Evolutionary conservation across 2,888 invertebrate species (phyloP).

Genomic region (Hydrotaea diabolus): DNA sequence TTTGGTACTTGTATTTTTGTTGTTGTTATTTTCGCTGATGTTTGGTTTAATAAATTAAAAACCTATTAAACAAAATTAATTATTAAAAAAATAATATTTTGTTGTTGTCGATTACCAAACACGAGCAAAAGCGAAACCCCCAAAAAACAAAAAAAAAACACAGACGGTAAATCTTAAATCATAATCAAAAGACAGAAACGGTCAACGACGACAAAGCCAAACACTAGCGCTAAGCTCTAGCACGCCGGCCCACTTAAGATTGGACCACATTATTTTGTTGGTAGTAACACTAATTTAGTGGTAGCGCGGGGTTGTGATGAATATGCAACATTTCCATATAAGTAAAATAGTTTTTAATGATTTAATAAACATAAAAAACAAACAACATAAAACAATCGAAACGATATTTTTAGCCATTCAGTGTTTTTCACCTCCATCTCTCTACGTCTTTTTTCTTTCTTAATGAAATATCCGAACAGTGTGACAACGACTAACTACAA

Average conservation of each 20-base stretch:
- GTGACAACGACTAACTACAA: too few species aligned
- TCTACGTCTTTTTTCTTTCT: too few species aligned
- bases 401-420: too few species aligned
- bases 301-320: not conserved
- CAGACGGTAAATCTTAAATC: not conserved
- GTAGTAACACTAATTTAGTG: not conserved
- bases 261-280: not conserved
- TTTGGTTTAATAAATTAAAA: not conserved
- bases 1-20: not conserved
- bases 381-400: not conserved
- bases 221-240: not conserved
- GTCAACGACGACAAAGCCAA: not conserved
- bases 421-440: too few species aligned
- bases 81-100: conserved; percentile 4
- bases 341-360: not conserved
- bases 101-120: not conserved
- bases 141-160: not conserved
- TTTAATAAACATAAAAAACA: not conserved
- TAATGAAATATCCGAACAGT: too few species aligned
- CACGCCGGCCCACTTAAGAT: not conserved
- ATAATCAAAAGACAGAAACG: not conserved
- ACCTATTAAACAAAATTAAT: conserved; percentile 1
- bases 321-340: conserved; percentile 1
- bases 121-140: not conserved
- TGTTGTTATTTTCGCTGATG: too few species aligned